Evolutionary conservation across 2,888 invertebrate species (phyloP).

Genomic region (Oscheius onirici): DNA sequence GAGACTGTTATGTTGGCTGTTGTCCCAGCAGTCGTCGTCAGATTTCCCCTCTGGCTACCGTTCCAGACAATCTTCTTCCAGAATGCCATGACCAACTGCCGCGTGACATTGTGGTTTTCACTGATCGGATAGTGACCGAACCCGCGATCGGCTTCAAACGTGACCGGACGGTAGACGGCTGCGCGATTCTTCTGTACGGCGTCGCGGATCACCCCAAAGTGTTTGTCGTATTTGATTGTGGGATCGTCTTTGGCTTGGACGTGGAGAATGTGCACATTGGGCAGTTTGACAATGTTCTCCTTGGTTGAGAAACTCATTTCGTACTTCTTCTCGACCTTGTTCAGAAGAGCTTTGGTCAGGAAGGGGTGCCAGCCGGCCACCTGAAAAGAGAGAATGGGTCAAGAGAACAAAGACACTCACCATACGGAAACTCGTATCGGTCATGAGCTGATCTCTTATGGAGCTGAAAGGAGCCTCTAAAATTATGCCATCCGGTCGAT

Average conservation of each 20-base stretch:
- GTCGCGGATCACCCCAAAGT: background rate
- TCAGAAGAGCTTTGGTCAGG: background rate
- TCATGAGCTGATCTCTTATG: background rate
- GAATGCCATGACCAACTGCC: no score
- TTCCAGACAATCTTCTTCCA: no score
- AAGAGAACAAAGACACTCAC: background rate
- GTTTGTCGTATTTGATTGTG: constrained; percentile 3
- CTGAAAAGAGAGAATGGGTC: background rate
- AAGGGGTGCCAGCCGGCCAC: background rate
- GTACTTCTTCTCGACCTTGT: background rate
- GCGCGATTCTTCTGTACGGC: background rate
- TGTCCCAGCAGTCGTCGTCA: no score
- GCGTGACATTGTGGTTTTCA: no score
- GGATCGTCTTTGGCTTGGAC: background rate
- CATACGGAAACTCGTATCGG: background rate
- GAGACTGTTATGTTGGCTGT: no score
- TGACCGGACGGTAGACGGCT: constrained; percentile 4
- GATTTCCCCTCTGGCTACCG: no score
- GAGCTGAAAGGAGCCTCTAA: constrained; percentile 17
- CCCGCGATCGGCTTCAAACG: background rate
- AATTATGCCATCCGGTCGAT: constrained; percentile 16
- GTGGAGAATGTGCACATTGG: constrained; percentile 12
- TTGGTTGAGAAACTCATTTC: background rate
- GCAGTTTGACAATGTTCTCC: constrained; percentile 2
- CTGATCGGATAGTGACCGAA: constrained; percentile 6